Evolutionary conservation across 2,888 invertebrate genomes (phyloP), one percentile per base, ranked within the genome.

Genomic region (Eubasilissa splendida): DNA sequence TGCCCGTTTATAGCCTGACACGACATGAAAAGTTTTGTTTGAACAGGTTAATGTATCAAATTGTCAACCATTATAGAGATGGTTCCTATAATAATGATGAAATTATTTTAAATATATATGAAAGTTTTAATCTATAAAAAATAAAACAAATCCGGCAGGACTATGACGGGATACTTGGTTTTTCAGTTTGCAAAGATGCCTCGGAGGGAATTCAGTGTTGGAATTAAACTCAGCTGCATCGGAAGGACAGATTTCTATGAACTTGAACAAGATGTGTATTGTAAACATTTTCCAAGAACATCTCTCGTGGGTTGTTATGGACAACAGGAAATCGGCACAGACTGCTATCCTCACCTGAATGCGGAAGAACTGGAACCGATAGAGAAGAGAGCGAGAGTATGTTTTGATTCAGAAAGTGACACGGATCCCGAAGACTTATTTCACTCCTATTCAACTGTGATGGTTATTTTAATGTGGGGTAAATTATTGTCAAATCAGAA

Each of bases 381-480:
- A 50, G n/a, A 12, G 14, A 60, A 70, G 70, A 70, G 22, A 42
- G 14, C 9, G 8, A 60, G 22, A 42, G n/a, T n/a, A 22, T n/a
- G 60, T 60, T 60, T n/a, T 0, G 86, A 86, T 42, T 42, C 42
- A 2, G 42, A 42, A 42, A 42, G 42, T 0, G 86, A 86, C 14
- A 8, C 31, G 11, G 60, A 31, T 12, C 8, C 60, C 12, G 87
- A 86, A 74, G 87, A 87, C 11, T 85, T 89, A 11, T 87, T 90
- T 85, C 89, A 89, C 84, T 89, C 90, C 0, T 91, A 90, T 80
- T 88, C 90, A 0, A 89, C 90, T 2, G 87, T 90, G 5, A 89
- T 90, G 82, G 87, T 90, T 52, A 89, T 89, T 71, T 87, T 90
- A 33, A 90, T 90, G 1, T 90, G 90, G 90, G 90, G 90, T 0